Conservation (phyloP, 2,113 vertebrate genomes). For the Galbula dea region DNA sequence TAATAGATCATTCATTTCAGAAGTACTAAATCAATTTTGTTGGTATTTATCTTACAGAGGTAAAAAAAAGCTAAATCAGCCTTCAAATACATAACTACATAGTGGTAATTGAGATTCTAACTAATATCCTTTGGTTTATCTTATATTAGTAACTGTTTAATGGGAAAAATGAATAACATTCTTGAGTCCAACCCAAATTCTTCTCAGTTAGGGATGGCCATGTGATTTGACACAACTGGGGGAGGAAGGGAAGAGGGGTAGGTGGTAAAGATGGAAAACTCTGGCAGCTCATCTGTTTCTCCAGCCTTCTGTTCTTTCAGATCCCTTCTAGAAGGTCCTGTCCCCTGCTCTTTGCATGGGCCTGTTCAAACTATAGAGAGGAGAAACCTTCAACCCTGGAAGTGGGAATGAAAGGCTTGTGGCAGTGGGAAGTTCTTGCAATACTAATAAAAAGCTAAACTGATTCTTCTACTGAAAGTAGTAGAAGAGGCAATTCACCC, state of each 20-base stretch:
- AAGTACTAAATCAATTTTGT: neutral
- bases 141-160: neutral
- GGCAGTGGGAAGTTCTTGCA: neutral
- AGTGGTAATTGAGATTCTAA: neutral
- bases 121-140: neutral
- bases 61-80: neutral
- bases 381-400: neutral
- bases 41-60: neutral
- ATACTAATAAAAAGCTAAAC: neutral
- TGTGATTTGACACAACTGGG: neutral
- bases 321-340: neutral
- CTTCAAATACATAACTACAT: neutral
- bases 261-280: neutral
- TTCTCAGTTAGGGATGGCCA: neutral
- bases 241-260: neutral
- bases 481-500: neutral
- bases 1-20: neutral
- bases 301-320: neutral
- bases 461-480: neutral
- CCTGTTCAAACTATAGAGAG: neutral
- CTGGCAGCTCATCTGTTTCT: neutral
- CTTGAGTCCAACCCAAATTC: neutral
- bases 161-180: neutral
- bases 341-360: neutral
- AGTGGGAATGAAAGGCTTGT: neutral